Conservation (phyloP, 1,140 invertebrate genomes). For the Cryptotermes secundus region DNA sequence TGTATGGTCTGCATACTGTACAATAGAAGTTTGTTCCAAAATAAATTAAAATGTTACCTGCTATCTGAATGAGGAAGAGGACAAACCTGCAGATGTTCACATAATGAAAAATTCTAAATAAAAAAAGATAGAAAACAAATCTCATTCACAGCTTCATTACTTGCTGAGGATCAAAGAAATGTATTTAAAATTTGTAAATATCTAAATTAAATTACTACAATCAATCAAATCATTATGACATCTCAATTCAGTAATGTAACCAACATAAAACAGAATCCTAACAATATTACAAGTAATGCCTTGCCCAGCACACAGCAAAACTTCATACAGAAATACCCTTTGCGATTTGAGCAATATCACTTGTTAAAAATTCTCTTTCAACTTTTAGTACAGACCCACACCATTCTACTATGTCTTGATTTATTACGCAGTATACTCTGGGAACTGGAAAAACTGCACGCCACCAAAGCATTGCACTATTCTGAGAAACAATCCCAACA, state of each 20-base stretch:
- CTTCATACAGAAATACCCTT: background rate
- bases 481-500: background rate
- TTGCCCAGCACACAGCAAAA: background rate
- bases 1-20: background rate
- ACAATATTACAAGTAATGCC: background rate
- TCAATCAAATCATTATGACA: background rate
- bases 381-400: background rate
- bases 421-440: background rate
- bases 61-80: background rate
- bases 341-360: background rate
- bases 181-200: background rate
- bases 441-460: background rate
- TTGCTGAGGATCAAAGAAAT: background rate
- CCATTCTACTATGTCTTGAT: background rate
- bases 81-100: background rate
- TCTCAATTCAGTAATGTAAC: background rate
- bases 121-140: background rate
- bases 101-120: background rate
- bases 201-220: slow-evolving; percentile 10
- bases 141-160: background rate
- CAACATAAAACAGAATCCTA: background rate
- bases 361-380: background rate
- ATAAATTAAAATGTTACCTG: background rate
- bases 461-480: slow-evolving; percentile 13
- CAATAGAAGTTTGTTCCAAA: background rate